These are phyloP conservation scores for Conistra vaccinii DNA, from an alignment of 2,888 invertebrate genomes.

Conservation along the genomic window DNA sequence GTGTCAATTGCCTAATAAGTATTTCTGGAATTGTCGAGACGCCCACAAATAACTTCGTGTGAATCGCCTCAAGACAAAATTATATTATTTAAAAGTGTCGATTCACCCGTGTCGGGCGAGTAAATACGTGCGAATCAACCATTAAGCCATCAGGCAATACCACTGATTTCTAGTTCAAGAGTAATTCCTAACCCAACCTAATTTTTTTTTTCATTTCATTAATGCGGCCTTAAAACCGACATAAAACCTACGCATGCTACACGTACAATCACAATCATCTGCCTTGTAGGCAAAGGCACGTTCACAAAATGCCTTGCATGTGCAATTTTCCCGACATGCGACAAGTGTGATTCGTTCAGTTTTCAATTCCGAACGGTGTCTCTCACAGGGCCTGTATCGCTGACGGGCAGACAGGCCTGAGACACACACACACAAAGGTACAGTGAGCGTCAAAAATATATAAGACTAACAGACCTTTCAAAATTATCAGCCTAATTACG, in stretches of 20 bases:
- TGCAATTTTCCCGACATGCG: conserved; percentile 56
- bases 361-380: conserved; percentile 76
- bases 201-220: too few species aligned
- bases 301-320: conserved; percentile 45
- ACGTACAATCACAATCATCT: conserved; percentile 29
- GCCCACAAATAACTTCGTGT: too few species aligned
- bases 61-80: too few species aligned
- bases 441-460: background rate
- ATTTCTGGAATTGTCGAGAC: too few species aligned
- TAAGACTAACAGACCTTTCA: background rate
- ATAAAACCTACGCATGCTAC: conserved; percentile 8
- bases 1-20: too few species aligned
- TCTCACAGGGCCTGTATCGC: conserved; percentile 67
- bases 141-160: too few species aligned
- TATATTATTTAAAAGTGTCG: too few species aligned
- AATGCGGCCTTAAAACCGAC: background rate
- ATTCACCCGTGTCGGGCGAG: too few species aligned
- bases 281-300: conserved; percentile 28
- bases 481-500: background rate
- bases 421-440: conserved; percentile 24
- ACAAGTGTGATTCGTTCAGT: conserved; percentile 71
- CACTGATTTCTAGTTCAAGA: background rate
- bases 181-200: too few species aligned
- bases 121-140: too few species aligned
- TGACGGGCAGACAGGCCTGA: conserved; percentile 65